These are phyloP conservation scores for Circaetus gallicus DNA, from an alignment of 2,113 vertebrate species.

Conservation along the genomic window DNA sequence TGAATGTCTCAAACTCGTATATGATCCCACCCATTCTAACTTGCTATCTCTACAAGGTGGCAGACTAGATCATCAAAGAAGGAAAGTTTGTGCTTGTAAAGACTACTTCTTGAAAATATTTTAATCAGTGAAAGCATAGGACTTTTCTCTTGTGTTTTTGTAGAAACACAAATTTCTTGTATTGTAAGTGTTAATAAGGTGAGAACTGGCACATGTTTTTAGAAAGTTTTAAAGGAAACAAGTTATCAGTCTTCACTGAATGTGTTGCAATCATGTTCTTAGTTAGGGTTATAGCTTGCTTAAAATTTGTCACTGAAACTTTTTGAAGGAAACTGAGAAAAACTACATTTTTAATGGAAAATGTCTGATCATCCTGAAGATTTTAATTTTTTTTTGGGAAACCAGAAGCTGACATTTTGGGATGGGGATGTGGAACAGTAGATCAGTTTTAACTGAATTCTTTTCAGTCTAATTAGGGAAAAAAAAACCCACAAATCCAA, in stretches of 20 bases:
- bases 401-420: neutral
- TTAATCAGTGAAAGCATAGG: neutral
- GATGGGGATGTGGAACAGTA: neutral
- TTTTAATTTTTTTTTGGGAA: neutral
- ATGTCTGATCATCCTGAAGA: neutral
- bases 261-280: neutral
- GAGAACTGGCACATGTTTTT: neutral
- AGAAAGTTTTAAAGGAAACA: neutral
- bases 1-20: slow-evolving; percentile 10
- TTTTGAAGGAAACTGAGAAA: neutral
- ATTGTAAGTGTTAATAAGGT: neutral
- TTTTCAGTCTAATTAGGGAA: neutral
- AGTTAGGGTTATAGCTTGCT: neutral
- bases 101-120: neutral
- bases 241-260: neutral
- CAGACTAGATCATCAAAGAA: neutral
- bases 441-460: neutral
- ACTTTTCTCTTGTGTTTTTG: neutral
- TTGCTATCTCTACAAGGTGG: neutral
- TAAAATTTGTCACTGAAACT: neutral
- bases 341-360: neutral
- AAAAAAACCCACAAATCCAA: accelerated
- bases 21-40: neutral
- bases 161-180: neutral
- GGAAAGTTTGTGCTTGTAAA: neutral